Percentiles rank a stretch among this genome's conserved stretches.
phyloP scores from a whole-genome alignment of 2,113 vertebrate species.

The Bujurquina vittata region DNA sequence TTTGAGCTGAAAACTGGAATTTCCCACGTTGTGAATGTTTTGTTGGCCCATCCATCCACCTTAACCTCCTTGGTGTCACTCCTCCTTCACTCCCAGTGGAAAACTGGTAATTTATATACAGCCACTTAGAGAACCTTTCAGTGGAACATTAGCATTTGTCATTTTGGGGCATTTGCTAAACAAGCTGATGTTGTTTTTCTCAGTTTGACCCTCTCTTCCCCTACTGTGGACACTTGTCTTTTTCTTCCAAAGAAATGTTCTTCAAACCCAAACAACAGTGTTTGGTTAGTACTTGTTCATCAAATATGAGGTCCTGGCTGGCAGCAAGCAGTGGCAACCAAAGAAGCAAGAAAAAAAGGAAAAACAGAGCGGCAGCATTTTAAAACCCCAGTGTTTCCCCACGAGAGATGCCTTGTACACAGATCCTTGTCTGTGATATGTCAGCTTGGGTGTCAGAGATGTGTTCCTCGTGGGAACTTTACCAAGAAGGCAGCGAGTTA shows the following conservation, averaged over 20 bases:
- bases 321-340: background rate
- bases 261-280: background rate
- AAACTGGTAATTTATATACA: background rate
- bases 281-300: background rate
- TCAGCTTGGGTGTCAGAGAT: conserved; percentile 4
- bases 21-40: background rate
- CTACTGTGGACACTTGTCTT: background rate
- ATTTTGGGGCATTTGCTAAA: background rate
- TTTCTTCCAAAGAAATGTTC: background rate
- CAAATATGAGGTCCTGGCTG: background rate
- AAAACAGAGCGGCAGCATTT: background rate
- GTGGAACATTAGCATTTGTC: conserved; percentile 18
- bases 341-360: background rate
- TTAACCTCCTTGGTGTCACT: background rate
- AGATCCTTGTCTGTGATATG: conserved; percentile 20
- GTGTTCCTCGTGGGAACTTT: conserved; percentile 16
- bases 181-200: background rate
- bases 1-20: background rate
- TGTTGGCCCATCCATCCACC: conserved; percentile 6
- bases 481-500: conserved; percentile 4
- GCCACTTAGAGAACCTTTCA: background rate
- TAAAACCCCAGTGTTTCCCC: background rate
- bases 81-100: background rate
- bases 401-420: conserved; percentile 23
- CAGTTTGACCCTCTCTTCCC: background rate